A percentile compares a stretch with the other conserved stretches of the same genome.
Evolutionary conservation across 2,113 vertebrate species (phyloP).

Genomic region (Elephas maximus): DNA sequence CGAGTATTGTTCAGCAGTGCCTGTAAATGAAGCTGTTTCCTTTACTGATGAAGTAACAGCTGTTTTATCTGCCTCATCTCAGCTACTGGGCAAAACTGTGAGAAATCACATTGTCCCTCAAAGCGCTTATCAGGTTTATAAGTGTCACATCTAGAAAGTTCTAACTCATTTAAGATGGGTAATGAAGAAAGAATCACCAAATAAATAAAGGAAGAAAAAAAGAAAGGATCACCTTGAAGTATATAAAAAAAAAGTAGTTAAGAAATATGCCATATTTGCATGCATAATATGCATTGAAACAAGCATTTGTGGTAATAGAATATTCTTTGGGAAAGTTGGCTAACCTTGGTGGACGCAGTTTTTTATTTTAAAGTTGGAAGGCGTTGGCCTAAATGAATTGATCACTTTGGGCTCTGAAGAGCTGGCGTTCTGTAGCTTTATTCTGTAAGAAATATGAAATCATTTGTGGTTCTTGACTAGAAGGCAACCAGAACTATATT

Average conservation of each 20-base stretch:
- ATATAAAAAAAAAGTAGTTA: neutral
- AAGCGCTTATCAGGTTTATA: neutral
- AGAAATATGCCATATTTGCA: neutral
- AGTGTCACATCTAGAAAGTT: neutral
- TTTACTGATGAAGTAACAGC: neutral
- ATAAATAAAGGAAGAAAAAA: no score
- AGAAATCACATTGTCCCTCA: neutral
- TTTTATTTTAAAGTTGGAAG: slow-evolving; percentile 26
- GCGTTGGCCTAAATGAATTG: neutral
- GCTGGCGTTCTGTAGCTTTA: neutral
- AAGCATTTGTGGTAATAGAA: neutral
- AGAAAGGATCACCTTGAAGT: neutral
- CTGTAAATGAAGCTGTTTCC: slow-evolving; percentile 7
- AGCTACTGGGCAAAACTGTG: neutral
- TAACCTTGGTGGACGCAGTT: neutral
- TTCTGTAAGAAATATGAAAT: neutral
- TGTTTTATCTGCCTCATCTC: neutral
- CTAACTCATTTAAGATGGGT: neutral
- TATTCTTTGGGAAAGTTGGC: neutral
- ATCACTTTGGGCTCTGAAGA: neutral
- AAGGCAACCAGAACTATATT: slow-evolving; percentile 1
- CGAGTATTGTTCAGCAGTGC: neutral
- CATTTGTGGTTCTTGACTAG: neutral
- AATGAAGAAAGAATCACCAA: neutral
- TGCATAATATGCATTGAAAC: neutral